A percentile compares a stretch with the other conserved stretches of the same genome.
These are phyloP conservation scores for Conus canariensis DNA, from an alignment of 2,888 invertebrate genomes.

Conservation along the genomic window DNA sequence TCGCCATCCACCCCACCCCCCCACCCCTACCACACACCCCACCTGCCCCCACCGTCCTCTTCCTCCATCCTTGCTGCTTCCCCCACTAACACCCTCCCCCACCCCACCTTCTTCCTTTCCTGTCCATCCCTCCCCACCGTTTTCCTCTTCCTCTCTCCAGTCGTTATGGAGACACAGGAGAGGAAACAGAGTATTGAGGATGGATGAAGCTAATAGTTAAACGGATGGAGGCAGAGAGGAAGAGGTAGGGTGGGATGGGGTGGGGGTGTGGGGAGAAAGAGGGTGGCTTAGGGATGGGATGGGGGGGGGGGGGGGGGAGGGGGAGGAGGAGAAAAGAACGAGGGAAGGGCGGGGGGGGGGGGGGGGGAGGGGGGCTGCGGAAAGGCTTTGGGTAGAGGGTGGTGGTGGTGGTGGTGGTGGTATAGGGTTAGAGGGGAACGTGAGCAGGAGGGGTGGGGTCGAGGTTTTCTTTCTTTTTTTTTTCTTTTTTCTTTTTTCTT, in stretches of 20 bases:
- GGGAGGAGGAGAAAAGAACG: background rate
- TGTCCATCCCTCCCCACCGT: background rate
- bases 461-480: background rate
- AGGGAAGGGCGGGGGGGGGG: background rate
- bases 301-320: background rate
- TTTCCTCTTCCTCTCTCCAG: background rate
- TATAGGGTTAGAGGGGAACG: background rate
- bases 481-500: too few relatives aligned
- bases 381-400: background rate
- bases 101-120: background rate
- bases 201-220: too few relatives aligned
- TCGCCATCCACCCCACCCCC: background rate
- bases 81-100: background rate
- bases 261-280: background rate
- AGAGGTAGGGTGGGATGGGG: background rate
- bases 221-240: background rate
- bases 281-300: background rate
- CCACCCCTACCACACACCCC: background rate
- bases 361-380: background rate
- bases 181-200: too few relatives aligned
- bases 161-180: too few relatives aligned
- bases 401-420: background rate
- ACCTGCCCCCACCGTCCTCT: background rate
- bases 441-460: background rate
- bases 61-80: background rate